These are phyloP conservation scores for Eretmocerus hayati DNA, from an alignment of 2,888 invertebrate species.

Conservation along the genomic window DNA sequence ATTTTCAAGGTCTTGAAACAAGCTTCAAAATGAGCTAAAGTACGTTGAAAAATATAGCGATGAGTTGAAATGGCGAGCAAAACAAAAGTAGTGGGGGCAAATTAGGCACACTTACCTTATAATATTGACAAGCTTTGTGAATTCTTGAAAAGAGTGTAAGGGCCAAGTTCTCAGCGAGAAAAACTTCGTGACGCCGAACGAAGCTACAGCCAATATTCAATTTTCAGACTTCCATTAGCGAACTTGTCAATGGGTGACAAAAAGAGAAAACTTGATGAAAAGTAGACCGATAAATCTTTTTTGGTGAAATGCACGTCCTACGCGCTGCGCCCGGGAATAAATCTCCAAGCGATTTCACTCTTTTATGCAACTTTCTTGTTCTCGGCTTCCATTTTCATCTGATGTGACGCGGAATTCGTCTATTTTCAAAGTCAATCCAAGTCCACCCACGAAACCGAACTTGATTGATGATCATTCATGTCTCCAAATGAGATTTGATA, in stretches of 20 bases:
- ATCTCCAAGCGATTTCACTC: constrained; percentile 1
- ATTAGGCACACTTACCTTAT: too few relatives aligned
- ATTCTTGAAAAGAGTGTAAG: background rate
- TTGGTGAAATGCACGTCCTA: constrained; percentile 6
- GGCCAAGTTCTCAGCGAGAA: constrained; percentile 3
- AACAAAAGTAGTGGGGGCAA: too few relatives aligned
- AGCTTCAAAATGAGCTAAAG: too few relatives aligned
- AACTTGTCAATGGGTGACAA: constrained; percentile 7
- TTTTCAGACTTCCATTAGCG: constrained; percentile 26
- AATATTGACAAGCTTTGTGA: background rate
- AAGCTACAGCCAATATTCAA: constrained; percentile 23
- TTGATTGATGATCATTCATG: too few relatives aligned
- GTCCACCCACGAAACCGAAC: too few relatives aligned
- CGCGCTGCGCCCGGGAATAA: constrained; percentile 3
- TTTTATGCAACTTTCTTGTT: constrained; percentile 4
- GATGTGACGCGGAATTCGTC: too few relatives aligned
- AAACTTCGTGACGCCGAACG: constrained; percentile 13
- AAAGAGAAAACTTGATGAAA: constrained; percentile 8
- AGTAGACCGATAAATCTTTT: constrained; percentile 17
- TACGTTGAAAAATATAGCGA: too few relatives aligned
- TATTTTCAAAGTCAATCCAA: too few relatives aligned
- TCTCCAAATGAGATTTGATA: too few relatives aligned
- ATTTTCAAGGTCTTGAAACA: too few relatives aligned
- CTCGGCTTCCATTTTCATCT: background rate
- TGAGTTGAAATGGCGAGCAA: too few relatives aligned